Evolutionary conservation across 37 sponge, comb jelly and placozoan genomes (phyloP).

Genomic region (Agelas oroides): DNA sequence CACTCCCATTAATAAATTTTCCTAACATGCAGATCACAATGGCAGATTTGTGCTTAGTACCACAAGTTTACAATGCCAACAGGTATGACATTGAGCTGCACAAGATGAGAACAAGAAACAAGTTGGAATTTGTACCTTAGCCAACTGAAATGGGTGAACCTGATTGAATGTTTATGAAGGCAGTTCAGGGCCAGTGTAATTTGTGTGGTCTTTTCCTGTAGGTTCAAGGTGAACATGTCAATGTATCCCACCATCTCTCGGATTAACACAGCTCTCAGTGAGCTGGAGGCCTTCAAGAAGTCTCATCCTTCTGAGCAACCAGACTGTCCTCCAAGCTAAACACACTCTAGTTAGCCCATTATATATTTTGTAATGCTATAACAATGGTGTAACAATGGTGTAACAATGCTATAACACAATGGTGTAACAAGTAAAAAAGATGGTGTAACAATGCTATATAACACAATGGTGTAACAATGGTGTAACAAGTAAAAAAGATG

Average conservation of each 20-base stretch:
- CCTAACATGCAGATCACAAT: constrained; percentile 78
- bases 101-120: background rate
- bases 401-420: no score
- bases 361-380: background rate
- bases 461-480: no score
- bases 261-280: constrained; percentile 71
- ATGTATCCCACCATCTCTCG: constrained; percentile 84
- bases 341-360: background rate
- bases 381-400: background rate
- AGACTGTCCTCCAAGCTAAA: constrained; percentile 87
- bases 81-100: constrained; percentile 50
- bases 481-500: no score
- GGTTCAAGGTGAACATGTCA: constrained; percentile 91
- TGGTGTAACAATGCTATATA: no score
- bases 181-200: no score
- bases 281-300: constrained; percentile 77
- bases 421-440: no score
- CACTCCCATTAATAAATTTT: no score
- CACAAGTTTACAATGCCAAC: constrained; percentile 94
- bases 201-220: constrained; percentile 9
- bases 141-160: no score
- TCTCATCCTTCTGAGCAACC: constrained; percentile 87
- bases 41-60: constrained; percentile 94
- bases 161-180: no score
- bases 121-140: no score